Percentiles rank a stretch among this genome's conserved stretches.
phyloP scores from a whole-genome alignment of 2,113 vertebrate species.

The Dolichotis patagonum region DNA sequence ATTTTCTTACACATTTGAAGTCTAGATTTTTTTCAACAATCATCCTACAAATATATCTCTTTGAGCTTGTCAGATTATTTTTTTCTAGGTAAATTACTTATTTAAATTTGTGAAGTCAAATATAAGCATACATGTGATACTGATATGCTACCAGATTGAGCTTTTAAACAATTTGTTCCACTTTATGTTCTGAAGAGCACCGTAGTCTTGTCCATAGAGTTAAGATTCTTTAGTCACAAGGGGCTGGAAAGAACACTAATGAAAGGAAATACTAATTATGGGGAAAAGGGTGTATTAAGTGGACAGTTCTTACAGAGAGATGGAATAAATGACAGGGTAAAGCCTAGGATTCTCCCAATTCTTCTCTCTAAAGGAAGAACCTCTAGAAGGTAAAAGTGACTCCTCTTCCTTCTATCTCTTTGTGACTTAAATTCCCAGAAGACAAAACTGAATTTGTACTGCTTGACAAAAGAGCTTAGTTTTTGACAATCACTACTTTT shows the following conservation, averaged over 20 bases:
- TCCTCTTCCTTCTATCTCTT: not conserved
- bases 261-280: not conserved
- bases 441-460: not conserved
- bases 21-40: not conserved
- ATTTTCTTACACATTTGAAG: not conserved
- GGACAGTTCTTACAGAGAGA: not conserved
- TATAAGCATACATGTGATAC: not conserved
- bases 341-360: not conserved
- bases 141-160: not conserved
- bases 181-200: not conserved
- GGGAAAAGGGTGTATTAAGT: not conserved
- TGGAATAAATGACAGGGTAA: not conserved
- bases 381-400: not conserved
- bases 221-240: not conserved
- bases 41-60: not conserved
- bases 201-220: not conserved
- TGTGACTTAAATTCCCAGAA: not conserved
- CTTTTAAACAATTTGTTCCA: not conserved
- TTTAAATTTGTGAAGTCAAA: not conserved
- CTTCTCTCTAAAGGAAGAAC: not conserved
- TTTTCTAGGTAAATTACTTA: not conserved
- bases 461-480: not conserved
- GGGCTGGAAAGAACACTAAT: not conserved
- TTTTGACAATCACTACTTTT: not conserved
- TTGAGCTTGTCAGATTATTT: not conserved